Evolutionary conservation across 2,113 vertebrate genomes (phyloP), one percentile per base, ranked within the genome.

Genomic region (Scartelaos histophorus): DNA sequence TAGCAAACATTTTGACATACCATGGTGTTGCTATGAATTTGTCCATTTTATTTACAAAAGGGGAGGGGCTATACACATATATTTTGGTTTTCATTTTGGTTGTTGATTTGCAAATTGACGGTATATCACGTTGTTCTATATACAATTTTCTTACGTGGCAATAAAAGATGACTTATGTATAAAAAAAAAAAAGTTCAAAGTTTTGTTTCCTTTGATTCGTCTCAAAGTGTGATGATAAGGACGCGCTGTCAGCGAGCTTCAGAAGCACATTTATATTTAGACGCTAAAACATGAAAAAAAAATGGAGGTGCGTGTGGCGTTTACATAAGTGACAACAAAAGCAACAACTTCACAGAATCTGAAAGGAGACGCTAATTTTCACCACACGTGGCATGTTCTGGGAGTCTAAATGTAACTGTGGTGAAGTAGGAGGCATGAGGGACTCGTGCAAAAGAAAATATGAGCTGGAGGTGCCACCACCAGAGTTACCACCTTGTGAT

Each of bases 81-180:
- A 80, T 83, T 95, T 94, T 84, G 82, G 78, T 92, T 88, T n/a
- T 58, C 53, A 73, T 67, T 79, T 89, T 79, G 78, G 82, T 90
- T 88, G 90, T 88, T 97, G 93, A 93, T 96, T 96, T 97, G 95
- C 79, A 87, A 89, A 86, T 78, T 78, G 95, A 97, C 93, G 94
- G 85, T 95, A 94, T 95, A 95, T 97, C 95, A 95, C 94, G 95
- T 94, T 96, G 96, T 96, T 97, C 95, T 97, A 96, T 93, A 95
- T 96, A 95, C 93, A 87, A 95, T 95, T 98, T 97, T 97, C 96
- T 98, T 96, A 97, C 95, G 93, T 96, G 95, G 95, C 95, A 97
- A 98, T 97, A 98, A 98, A 97, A 95, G 87, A 92, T 88, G 91
- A 91, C 85, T 92, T 92, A 88, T 92, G 82, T 90, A 90, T 86